A percentile compares a stretch with the other conserved stretches of the same genome.
phyloP scores from a whole-genome alignment of 1,140 invertebrate genomes.

The Andrena cerasifolii region DNA sequence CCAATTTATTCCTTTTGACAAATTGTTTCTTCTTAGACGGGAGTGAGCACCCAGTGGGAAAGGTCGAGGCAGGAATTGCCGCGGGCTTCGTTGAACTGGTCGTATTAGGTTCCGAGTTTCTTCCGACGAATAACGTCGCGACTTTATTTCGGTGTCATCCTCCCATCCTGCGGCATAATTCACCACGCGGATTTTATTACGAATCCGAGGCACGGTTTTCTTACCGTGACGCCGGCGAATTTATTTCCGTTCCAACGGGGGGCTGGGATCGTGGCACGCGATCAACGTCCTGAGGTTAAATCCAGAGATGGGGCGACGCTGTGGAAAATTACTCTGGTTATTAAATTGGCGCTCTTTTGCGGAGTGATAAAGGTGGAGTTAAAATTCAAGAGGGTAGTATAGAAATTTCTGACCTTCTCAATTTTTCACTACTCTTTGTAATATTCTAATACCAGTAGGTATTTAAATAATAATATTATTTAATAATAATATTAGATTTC shows the following conservation, averaged over 20 bases:
- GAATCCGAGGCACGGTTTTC: conserved; percentile 29
- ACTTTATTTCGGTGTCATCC: conserved; percentile 40
- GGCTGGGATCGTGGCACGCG: conserved; percentile 23
- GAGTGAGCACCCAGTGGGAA: conserved; percentile 20
- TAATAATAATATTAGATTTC: no score
- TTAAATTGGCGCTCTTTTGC: neutral
- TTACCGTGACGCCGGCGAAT: conserved; percentile 20
- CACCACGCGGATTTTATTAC: conserved; percentile 48
- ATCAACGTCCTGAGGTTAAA: conserved; percentile 5
- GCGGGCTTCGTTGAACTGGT: conserved; percentile 16
- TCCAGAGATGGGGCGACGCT: neutral
- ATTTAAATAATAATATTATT: no score
- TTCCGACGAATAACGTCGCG: conserved; percentile 41
- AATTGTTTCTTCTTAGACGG: conserved; percentile 60
- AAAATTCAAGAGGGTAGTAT: no score
- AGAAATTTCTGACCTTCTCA: neutral
- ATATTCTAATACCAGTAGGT: no score
- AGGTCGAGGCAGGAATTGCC: conserved; percentile 40
- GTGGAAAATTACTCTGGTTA: neutral
- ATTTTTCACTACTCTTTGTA: neutral
- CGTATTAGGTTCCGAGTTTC: conserved; percentile 52
- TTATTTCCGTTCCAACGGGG: neutral
- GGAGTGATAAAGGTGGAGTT: neutral
- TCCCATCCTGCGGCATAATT: conserved; percentile 26
- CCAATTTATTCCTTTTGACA: conserved; percentile 65